phyloP scores from a whole-genome alignment of 1,140 invertebrate genomes.

The Monochamus saltuarius region DNA sequence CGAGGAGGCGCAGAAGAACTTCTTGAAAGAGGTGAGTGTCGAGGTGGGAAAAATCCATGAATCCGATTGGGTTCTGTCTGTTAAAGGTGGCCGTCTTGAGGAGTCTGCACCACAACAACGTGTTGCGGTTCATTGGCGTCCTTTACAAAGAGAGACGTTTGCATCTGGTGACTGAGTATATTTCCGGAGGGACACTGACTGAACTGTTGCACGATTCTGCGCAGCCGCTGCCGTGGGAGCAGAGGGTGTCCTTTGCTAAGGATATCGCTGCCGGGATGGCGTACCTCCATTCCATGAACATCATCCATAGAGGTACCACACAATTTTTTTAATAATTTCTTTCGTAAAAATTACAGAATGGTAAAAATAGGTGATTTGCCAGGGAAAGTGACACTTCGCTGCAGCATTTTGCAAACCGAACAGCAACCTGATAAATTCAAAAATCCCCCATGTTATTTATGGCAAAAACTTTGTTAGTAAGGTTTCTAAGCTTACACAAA shows the following conservation, averaged over 20 bases:
- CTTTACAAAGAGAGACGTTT: conserved; percentile 90
- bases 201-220: conserved; percentile 74
- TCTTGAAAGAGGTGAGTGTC: conserved; percentile 80
- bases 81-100: conserved; percentile 81
- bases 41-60: not conserved
- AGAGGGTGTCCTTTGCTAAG: conserved; percentile 80
- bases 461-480: no score
- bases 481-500: no score
- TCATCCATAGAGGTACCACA: conserved; percentile 74
- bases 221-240: conserved; percentile 76
- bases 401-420: no score
- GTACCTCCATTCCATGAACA: conserved; percentile 91
- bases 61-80: conserved; percentile 5
- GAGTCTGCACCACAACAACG: conserved; percentile 85
- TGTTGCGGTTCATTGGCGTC: conserved; percentile 89
- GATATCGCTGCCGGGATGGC: conserved; percentile 92
- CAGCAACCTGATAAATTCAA: no score
- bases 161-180: conserved; percentile 90
- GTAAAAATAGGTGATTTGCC: no score
- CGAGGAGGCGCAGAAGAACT: conserved; percentile 91
- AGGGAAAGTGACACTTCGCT: no score
- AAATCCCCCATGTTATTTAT: no score
- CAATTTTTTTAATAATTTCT: not conserved
- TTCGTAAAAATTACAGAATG: no score
- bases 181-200: conserved; percentile 83